phyloP scores from a whole-genome alignment of 2,113 vertebrate species.

The Corvus moneduloides region DNA sequence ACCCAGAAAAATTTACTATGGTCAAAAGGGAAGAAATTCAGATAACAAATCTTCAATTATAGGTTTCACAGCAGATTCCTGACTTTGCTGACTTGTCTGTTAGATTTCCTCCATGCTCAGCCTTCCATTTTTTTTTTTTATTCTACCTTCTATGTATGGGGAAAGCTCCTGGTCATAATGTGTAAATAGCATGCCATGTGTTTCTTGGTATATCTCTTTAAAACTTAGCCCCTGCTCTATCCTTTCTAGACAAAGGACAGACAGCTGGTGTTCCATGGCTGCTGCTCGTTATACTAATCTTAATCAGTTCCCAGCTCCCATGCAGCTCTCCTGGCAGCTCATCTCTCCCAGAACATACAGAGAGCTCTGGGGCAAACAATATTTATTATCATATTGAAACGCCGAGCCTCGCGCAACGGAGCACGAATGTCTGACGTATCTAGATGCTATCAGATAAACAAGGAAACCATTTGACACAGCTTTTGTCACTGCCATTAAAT shows the following conservation, averaged over 20 bases:
- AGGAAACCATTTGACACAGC: not conserved
- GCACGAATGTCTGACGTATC: not conserved
- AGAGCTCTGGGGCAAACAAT: not conserved
- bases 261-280: not conserved
- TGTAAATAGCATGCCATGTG: not conserved
- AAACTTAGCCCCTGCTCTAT: not conserved
- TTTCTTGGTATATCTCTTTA: not conserved
- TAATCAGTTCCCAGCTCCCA: not conserved
- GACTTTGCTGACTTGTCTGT: not conserved
- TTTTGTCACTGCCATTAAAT: conserved; percentile 18
- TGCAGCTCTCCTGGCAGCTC: not conserved
- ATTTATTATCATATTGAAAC: not conserved
- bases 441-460: not conserved
- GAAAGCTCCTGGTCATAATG: not conserved
- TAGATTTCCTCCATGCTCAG: not conserved
- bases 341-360: not conserved
- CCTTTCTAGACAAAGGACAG: not conserved
- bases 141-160: not conserved
- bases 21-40: not conserved
- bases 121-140: not conserved
- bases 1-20: not conserved
- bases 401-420: not conserved
- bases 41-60: not conserved
- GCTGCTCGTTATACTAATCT: not conserved
- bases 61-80: not conserved